Base-by-base conservation (phyloP, 2,888 invertebrate genomes). In the Sinodicranocentrus sp. region DNA sequence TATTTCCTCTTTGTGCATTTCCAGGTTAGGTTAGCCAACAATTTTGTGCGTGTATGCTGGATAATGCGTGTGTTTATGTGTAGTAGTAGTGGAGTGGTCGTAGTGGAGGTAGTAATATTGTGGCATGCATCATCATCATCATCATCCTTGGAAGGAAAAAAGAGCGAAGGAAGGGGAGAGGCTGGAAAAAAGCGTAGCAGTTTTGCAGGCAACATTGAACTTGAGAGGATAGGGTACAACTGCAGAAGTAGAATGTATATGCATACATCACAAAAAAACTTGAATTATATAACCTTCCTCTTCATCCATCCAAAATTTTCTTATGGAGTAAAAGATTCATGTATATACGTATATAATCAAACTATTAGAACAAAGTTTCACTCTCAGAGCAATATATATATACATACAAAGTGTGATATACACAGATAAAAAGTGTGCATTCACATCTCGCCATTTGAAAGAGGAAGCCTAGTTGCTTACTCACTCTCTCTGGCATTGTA, bases 171-270 rank as follows among this genome's bases (percentile, higher is more conserved):
- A 70, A 70, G 48, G 70, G 70, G 70, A 70, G 70, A 70, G 70
- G 54, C 52, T 52, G 70, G 19, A 70, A 70, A 67, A 70, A 67
- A 67, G 21, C 67, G 39, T 43, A 67, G 39, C 33, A 70, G 70
- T 70, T 70, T 70, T 17, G 70, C 70, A 70, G 70, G 70, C 70
- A 70, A 70, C 70, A 70, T 70, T 70, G 70, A 70, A 70, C 70
- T 70, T 70, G 70, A 70, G 21, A 70, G 70, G 70, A 70, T 70
- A 70, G 70, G 70, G 68, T 68, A 44, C 44, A 68, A 25, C 43
- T 39, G 65, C 39, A 33, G 10, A 33, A 19, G 5, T 33, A 33
- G 5, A 6, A 3, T n/a, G 19, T 5, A 65, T 10, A 59, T 19
- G 25, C 59, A 59, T 5, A 19, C 3, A 19, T 33, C 33, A 33